Percentiles rank a stretch among this genome's conserved stretches.
Conservation (phyloP, 2,888 invertebrate genomes). For the Idaea aversata region DNA sequence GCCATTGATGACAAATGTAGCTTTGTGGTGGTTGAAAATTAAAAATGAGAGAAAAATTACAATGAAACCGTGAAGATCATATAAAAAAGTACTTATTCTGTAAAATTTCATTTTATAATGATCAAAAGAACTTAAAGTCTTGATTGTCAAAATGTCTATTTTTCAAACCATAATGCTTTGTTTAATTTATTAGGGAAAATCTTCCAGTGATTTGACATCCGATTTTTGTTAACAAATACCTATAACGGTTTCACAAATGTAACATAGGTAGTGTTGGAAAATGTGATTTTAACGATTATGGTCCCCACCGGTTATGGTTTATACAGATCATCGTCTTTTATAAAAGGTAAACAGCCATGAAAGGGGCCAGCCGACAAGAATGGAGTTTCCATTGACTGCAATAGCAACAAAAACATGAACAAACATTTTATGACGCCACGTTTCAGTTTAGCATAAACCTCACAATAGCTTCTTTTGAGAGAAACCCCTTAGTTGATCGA, state of each 20-base stretch:
- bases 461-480: conserved; percentile 24
- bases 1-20: not conserved
- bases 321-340: not conserved
- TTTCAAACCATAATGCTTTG: too few relatives aligned
- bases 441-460: conserved; percentile 24
- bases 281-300: not conserved
- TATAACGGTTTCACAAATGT: not conserved
- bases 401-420: conserved; percentile 1
- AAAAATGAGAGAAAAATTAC: not conserved
- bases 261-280: not conserved
- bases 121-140: too few relatives aligned
- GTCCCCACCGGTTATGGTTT: not conserved
- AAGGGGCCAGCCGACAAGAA: not conserved
- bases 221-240: not conserved
- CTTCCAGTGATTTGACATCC: not conserved
- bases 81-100: too few relatives aligned
- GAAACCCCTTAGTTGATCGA: conserved; percentile 25
- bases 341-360: not conserved
- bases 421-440: conserved; percentile 25
- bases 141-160: too few relatives aligned
- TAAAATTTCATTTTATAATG: too few relatives aligned
- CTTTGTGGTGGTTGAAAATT: not conserved
- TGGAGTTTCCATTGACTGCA: not conserved
- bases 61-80: not conserved
- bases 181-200: too few relatives aligned